These are phyloP conservation scores for Progne subis DNA, from an alignment of 2,113 vertebrate genomes.

Conservation along the genomic window DNA sequence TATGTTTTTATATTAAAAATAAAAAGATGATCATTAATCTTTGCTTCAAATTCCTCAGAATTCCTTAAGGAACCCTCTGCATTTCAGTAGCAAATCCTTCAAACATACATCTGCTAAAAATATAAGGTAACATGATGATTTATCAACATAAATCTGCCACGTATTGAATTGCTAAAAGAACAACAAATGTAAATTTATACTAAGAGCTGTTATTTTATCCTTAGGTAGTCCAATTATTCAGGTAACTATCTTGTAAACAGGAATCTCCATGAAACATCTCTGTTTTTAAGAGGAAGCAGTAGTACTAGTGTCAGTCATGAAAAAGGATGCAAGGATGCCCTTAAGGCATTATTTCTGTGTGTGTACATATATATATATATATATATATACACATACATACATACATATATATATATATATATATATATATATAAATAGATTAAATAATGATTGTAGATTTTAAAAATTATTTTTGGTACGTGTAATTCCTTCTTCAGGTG, in stretches of 20 bases:
- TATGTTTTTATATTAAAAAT: neutral
- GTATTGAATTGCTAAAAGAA: neutral
- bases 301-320: neutral
- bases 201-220: neutral
- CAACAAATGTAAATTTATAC: neutral
- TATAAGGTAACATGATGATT: neutral
- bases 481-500: neutral
- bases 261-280: neutral
- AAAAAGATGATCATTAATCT: neutral
- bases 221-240: neutral
- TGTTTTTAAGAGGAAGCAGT: neutral
- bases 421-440: neutral
- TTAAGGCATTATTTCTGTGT: neutral
- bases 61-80: neutral
- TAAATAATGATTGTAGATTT: neutral
- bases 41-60: neutral
- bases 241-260: neutral
- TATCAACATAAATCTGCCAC: slow-evolving; percentile 1
- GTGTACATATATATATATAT: neutral
- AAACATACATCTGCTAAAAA: neutral
- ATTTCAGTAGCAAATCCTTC: neutral
- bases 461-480: neutral
- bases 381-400: too few relatives aligned
- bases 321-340: neutral
- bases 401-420: neutral